Evolutionary conservation across 2,113 vertebrate genomes (phyloP).

Genomic region (Gallinago paraguaiae): DNA sequence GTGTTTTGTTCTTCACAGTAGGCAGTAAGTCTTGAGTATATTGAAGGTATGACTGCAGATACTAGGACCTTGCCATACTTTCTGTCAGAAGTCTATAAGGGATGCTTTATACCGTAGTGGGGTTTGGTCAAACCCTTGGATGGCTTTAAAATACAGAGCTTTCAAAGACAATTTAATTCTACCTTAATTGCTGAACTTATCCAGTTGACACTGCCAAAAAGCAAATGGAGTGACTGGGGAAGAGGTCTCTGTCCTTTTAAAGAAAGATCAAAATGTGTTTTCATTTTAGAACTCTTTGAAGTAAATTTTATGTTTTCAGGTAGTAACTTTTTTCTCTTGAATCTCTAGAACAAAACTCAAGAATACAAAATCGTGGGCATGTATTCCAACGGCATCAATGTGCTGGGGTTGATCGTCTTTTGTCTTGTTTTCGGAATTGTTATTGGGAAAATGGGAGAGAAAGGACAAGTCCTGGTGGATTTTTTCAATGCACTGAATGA

Average conservation of each 20-base stretch:
- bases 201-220: neutral
- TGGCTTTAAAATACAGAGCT: neutral
- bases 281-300: neutral
- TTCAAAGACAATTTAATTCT: neutral
- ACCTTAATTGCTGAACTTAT: neutral
- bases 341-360: conserved; percentile 87
- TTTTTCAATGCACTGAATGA: conserved; percentile 97
- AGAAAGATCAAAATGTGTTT: neutral
- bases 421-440: conserved; percentile 94
- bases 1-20: neutral
- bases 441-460: conserved; percentile 96
- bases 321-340: conserved; percentile 30
- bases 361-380: conserved; percentile 86
- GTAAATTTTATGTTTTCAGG: neutral
- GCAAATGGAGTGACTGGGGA: neutral
- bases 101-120: neutral
- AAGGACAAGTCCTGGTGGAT: conserved; percentile 90
- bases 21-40: neutral
- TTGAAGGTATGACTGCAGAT: neutral
- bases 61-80: neutral
- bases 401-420: conserved; percentile 93
- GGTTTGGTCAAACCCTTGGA: neutral
- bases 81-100: neutral
- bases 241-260: neutral
- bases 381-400: conserved; percentile 92